Conservation (phyloP, 2,888 invertebrate species). For the Pycnomerus fuliginosus region DNA sequence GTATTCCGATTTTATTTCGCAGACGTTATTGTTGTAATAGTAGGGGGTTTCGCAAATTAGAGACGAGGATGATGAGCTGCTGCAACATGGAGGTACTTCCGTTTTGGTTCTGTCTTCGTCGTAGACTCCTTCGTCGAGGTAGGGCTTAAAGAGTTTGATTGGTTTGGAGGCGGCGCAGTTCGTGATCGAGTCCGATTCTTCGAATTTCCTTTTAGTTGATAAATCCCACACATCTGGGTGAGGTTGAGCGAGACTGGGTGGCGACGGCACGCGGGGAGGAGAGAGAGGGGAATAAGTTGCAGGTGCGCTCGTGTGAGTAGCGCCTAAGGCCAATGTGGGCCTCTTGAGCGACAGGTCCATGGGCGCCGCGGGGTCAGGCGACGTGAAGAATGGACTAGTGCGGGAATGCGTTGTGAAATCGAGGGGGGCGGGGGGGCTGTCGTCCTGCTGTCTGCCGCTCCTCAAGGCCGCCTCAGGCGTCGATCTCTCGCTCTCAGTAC, state of each 20-base stretch:
- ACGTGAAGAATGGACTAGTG: conserved; percentile 43
- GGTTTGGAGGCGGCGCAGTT: conserved; percentile 55
- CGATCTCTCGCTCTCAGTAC: conserved; percentile 33
- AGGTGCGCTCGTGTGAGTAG: conserved; percentile 42
- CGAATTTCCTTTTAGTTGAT: conserved; percentile 42
- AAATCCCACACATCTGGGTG: conserved; percentile 51
- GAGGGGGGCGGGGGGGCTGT: conserved; percentile 43
- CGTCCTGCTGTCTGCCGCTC: conserved; percentile 51
- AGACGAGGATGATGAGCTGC: conserved; percentile 42
- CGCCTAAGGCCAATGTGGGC: conserved; percentile 32
- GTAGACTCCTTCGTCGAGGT: conserved; percentile 67
- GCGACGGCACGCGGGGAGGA: conserved; percentile 28
- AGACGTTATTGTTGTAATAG: conserved; percentile 36
- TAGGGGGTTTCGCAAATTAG: conserved; percentile 9
- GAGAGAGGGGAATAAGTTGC: conserved; percentile 32
- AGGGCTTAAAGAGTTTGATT: conserved; percentile 76
- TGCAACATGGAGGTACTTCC: conserved; percentile 41
- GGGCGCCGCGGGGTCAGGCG: conserved; percentile 47
- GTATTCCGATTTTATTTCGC: conserved; percentile 38
- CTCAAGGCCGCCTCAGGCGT: too few relatives aligned
- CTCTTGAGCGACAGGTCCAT: conserved; percentile 51
- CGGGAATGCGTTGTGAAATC: conserved; percentile 46
- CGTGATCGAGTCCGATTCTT: conserved; percentile 18
- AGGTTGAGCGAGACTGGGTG: conserved; percentile 26
- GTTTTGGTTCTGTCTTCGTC: conserved; percentile 22